Evolutionary conservation across 1,140 invertebrate genomes (phyloP), one percentile per base, ranked within the genome.

Genomic region (Euwallacea fornicatus): DNA sequence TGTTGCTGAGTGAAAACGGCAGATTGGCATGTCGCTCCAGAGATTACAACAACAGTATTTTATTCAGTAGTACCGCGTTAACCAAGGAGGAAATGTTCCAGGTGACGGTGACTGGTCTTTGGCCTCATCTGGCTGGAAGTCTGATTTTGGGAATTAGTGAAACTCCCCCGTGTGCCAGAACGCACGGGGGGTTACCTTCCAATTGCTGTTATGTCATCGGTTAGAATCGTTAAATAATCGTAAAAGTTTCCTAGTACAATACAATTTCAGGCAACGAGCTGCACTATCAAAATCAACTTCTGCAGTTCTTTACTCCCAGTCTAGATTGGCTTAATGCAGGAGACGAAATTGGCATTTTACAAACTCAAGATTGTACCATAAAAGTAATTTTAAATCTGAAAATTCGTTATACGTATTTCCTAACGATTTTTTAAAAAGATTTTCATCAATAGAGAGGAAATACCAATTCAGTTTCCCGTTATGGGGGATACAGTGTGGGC

Each of bases 381-480:
- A 86, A 75, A 56, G 71, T 75, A 53, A 13, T 21, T 50, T 53
- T 11, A 42, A 8, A 6, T 42, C 59, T 7, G 42, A 43, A n/a
- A 15, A 42, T 61, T 42, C 42, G 42, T 61, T 15, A 58, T 7
- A 58, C 6, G 16, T 15, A n/a, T 61, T 16, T 64, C 46, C 7
- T n/a, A 62, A 56, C n/a, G 87, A 56, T 84, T 89, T 11, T 44
- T 54, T 47, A 11, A 33, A 53, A 55, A 71, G 70, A 63, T 72
- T 59, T 86, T 87, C 68, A 83, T 96, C 0, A 95, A 96, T 81
- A 91, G 92, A 0, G 90, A 93, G 81, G 93, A 95, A 77, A 86
- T 94, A 79, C 91, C 74, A 9, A 53, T 81, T 41, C 74, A 66
- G 53, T 79, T 81, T 50, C 80, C 80, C 8, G 58, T 73, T 41